Evolutionary conservation across 2,888 invertebrate genomes (phyloP), one percentile per base, ranked within the genome.

Genomic region (Heliconius aoede): DNA sequence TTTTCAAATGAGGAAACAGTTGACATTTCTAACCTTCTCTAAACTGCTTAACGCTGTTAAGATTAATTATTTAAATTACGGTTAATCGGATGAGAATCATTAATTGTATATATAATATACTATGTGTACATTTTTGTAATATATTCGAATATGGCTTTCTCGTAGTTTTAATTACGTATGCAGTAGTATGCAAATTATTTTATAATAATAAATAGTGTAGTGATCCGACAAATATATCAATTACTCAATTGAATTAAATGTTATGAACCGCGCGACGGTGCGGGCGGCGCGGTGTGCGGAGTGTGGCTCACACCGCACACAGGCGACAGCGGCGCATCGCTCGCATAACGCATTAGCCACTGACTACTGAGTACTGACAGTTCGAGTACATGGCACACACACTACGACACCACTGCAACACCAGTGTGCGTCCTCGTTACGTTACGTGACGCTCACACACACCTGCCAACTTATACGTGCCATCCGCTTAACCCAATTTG

Each of bases 191-290:
- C 13, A 55, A n/a, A 69, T 51, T 55, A 69, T 30, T 55, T 32
- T 24, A 32, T 30, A 51, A 69, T 13, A 69, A 55, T 55, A n/a
- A n/a, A 69, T 55, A 32, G 86, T 84, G 87, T 89, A 89, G 87
- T 87, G 87, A 86, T 87, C 88, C 89, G 87, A 89, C 90, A 90
- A 91, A 91, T 89, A 90, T 93, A 93, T 93, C 93, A 94, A 93
- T 93, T 93, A 93, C 93, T 91, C 92, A 93, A 94, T 94, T 93
- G 92, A 94, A 94, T 94, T 93, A 93, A 94, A 90, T 92, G 92
- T 89, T 90, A 90, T 91, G 92, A 92, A 88, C 90, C 91, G 91
- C 89, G 90, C 89, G 90, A 86, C 86, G 87, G 88, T 89, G 89
- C 89, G 60, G 60, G 60, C 60, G 60, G 13, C 15, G 60, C 11